Base-by-base conservation (phyloP, 2,888 invertebrate genomes). In the Scaptomyza cyrtandrae region DNA sequence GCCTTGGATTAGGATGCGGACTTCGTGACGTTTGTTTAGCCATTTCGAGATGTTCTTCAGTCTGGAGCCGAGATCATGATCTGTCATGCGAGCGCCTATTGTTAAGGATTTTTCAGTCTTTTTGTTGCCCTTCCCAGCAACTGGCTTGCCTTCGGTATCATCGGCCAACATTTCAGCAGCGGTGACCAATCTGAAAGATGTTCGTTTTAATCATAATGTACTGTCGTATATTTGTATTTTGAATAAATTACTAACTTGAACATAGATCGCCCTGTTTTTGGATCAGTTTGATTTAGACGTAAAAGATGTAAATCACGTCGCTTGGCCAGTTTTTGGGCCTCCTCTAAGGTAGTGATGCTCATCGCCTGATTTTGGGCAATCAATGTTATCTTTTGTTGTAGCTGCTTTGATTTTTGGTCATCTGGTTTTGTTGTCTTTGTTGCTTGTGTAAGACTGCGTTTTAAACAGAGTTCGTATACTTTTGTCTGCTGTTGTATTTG, bases 241-340 rank as follows among this genome's bases (percentile, higher is more conserved):
- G 5, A 7, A 10, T 29, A 1, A 7, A 11, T 14, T 24, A 94
- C 78, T 6, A 39, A 87, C 93, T 94, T 95, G 86, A 95, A 97
- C 11, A 95, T 92, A 11, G 95, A 94, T 45, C 95, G 93, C 35
- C 95, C 93, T 0, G 94, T 94, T 91, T 95, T 96, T 0, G 94
- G 91, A 90, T 96, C 95, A 5, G 93, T 90, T 90, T 96, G 95
- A 70, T 94, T 91, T 29, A 96, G 91, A 92, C 95, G 95, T 0
- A 96, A 93, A 62, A 97, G 92, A 88, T 95, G 95, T 69, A 96
- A 92, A 54, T 95, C 94, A 75, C 95, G 93, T 43, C 95, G 93
- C 63, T 93, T 93, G 0, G 96, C 95, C 65, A 97, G 83, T 89
- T 93, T 96, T 78, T 95, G 93, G 0, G 96, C 96, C 80, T 95